Evolutionary conservation across 1,140 invertebrate genomes (phyloP), one percentile per base, ranked within the genome.

Genomic region (Anagrus nilaparvatae): DNA sequence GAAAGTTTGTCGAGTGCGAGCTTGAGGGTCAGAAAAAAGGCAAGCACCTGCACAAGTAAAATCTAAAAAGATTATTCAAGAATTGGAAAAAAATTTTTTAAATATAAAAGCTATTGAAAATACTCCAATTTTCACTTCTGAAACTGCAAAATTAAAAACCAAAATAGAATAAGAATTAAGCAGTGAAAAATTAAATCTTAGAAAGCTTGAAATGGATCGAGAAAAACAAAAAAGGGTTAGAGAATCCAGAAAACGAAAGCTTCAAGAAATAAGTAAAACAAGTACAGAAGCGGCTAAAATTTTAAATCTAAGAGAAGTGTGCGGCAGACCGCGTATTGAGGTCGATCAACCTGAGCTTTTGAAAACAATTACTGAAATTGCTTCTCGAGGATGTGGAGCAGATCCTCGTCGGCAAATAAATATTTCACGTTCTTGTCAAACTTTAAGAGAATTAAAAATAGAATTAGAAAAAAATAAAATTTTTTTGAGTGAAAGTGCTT

Each of bases 401-500:
- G 28, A 55, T 39, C 42, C 47, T 27, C 39, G 47, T 23, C 40
- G 54, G 25, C 43, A 46, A 18, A 40, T 36, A 6, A 49, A 51
- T 29, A 44, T 39, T n/a, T 37, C 50, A 23, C 25, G 47, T 28
- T 48, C 37, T 13, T 46, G 44, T 21, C 43, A 39, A 35, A 54
- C 45, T 24, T 38, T 56, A 5, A 12, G 23, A 25, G 44, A 52
- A 16, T 40, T 57, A 10, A 40, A 47, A 29, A 18, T 47, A 8
- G n/a, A 40, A 30, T 31, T 52, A 8, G 4, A 32, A 37, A 10
- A 13, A 28, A n/a, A 14, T 16, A 41, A 41, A 29, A 48, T 45
- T 32, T n/a, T 46, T 19, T 12, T 49, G 8, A 43, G 38, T 3
- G 35, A 25, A 37, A 46, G 43, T 29, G 46, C 43, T 19, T 30